Evolutionary conservation across 2,888 invertebrate genomes (phyloP), one percentile per base, ranked within the genome.

Genomic region (Ophioninae sp.): DNA sequence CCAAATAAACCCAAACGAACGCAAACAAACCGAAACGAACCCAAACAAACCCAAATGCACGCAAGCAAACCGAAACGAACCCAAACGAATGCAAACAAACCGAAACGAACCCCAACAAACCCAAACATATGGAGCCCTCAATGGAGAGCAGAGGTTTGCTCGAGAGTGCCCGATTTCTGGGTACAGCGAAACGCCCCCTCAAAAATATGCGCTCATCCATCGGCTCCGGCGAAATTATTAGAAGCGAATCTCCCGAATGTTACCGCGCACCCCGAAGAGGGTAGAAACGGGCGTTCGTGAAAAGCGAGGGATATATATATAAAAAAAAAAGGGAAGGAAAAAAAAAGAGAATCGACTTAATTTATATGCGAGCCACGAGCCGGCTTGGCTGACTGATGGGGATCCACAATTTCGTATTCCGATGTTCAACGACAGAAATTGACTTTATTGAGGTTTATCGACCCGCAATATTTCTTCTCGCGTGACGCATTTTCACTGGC

Each of bases 381-480:
- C 89, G 88, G 87, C 89, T 83, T 86, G 89, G 89, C 90, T 89
- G 89, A 88, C 89, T 89, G 86, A 76, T 88, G 87, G 92, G 92
- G 92, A 92, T 92, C 91, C 92, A 92, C 92, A 93, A 92, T 92
- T 89, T 87, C 88, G 91, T 90, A 93, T 93, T 92, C 92, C 92
- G 91, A 92, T 92, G 92, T 89, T 89, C 88, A 88, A 88, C 91
- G 91, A 92, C 91, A 91, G 91, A 92, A 92, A 93, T 92, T 93
- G 92, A 92, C 92, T 92, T 92, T 93, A 92, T 92, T 93, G 92
- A 92, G 91, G 92, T 92, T 92, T 93, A 92, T 92, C 90, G 92
- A 93, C 92, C 91, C 90, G 89, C 92, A 92, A 93, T 92, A 92
- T 92, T 91, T 10, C 92, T 91, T 90, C 90, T 84, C 75, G 75